Evolutionary conservation across 2,797 vertebrate species (phyloP).

Genomic region (Melanotaenia nigrans): DNA sequence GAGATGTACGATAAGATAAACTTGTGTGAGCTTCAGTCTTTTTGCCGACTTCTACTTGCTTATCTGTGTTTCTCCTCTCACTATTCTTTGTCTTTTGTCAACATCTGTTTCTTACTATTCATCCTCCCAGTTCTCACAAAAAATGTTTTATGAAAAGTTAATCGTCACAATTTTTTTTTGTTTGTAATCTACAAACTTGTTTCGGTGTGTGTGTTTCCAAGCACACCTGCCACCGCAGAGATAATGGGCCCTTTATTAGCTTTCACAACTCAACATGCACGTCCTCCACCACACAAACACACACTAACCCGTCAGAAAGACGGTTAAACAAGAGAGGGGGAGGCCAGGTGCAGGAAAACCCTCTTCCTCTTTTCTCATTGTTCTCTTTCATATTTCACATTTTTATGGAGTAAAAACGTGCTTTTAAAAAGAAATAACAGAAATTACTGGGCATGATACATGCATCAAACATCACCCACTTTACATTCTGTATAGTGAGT

Average conservation of each 20-base stretch:
- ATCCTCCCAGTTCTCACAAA: neutral
- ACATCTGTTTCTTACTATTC: neutral
- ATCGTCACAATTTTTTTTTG: neutral
- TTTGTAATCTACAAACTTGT: neutral
- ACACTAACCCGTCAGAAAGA: constrained; percentile 6
- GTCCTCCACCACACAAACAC: constrained; percentile 9
- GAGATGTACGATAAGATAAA: constrained; percentile 35
- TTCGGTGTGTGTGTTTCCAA: constrained; percentile 3
- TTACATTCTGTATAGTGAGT: neutral
- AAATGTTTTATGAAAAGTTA: neutral
- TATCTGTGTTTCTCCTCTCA: neutral
- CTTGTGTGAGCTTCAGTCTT: neutral
- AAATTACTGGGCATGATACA: neutral
- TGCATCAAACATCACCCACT: neutral
- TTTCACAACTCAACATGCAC: constrained; percentile 42
- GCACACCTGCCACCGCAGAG: constrained; percentile 39
- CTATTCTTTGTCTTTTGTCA: neutral
- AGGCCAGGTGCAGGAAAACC: constrained; percentile 52
- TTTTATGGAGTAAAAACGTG: neutral
- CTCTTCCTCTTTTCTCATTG: neutral
- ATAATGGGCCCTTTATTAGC: constrained; percentile 56
- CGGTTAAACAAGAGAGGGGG: constrained; percentile 47
- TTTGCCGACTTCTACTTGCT: neutral
- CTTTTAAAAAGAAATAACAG: neutral
- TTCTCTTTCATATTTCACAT: neutral